Base-by-base conservation (phyloP, 2,113 vertebrate genomes). In the Lophura nycthemera region DNA sequence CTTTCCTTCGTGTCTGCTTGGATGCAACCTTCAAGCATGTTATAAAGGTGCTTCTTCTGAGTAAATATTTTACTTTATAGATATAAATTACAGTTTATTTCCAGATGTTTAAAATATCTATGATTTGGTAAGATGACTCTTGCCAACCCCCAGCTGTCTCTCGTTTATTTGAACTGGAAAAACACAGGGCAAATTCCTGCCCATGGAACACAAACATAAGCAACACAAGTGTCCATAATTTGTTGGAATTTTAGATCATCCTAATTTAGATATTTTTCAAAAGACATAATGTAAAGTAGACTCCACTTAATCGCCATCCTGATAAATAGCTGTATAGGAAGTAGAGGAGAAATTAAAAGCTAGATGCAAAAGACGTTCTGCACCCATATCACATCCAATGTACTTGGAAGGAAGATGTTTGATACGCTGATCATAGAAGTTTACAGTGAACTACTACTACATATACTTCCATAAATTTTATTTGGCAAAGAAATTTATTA, bases 21-120 rank as follows among this genome's bases (percentile, higher is more conserved):
- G 89, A 91, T 91, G 88, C 78, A 92, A 77, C 50, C 89, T 93
- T 96, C 84, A 94, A 94, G 70, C 85, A 56, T 83, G 87, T 93
- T 96, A 77, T 86, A 88, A 94, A 95, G 93, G 93, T 95, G 86
- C 65, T 86, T 94, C 87, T 94, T 96, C 91, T 94, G 79, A 69
- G 84, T 92, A 96, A 96, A 96, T 94, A 95, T 90, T 96, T 95
- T 91, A 91, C 19, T 10, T 93, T 93, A 91, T 89, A 91, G 83
- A 96, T 94, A 97, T 93, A 96, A 95, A 96, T 96, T 90, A 96
- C 86, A 92, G 86, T 97, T 96, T 96, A 96, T 95, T 95, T 72
- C 86, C 86, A 94, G 92, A 84, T 96, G 86, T 91, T 96, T 94
- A 96, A 96, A 97, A 94, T 95, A 96, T 95, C 93, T 95, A 83